A percentile compares a stretch with the other conserved stretches of the same genome.
phyloP scores from a whole-genome alignment of 2,888 invertebrate species.

The Coenonympha arcania region DNA sequence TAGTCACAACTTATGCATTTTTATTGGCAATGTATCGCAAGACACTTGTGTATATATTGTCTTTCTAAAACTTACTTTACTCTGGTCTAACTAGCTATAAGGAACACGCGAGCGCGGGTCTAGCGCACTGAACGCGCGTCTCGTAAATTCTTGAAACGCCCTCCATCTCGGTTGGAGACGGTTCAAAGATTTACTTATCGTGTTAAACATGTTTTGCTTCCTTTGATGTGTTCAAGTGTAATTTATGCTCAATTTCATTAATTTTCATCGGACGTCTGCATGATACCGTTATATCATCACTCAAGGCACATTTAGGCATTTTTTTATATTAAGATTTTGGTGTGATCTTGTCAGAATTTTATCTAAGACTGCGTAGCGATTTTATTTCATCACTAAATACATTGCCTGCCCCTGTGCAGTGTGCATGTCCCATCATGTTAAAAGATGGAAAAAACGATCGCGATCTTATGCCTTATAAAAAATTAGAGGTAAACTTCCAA shows the following conservation, averaged over 20 bases:
- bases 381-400: too few species aligned
- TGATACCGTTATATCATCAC: conserved; percentile 13
- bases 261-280: conserved; percentile 32
- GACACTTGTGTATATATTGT: conserved; percentile 49
- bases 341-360: neutral
- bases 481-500: too few species aligned
- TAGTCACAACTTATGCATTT: conserved; percentile 73
- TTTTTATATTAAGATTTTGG: too few species aligned
- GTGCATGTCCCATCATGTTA: too few species aligned
- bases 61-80: conserved; percentile 47
- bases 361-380: conserved; percentile 30
- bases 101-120: conserved; percentile 37
- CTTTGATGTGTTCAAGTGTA: conserved; percentile 66
- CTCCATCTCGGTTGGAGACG: conserved; percentile 11
- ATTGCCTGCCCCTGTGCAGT: too few species aligned
- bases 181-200: conserved; percentile 40
- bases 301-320: conserved; percentile 22
- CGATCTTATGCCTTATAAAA: too few species aligned
- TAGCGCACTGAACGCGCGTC: conserved; percentile 5
- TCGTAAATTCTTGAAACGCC: conserved; percentile 17
- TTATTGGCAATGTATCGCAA: conserved; percentile 66
- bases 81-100: conserved; percentile 57
- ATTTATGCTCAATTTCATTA: conserved; percentile 57
- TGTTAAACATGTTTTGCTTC: conserved; percentile 50
- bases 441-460: too few species aligned